Evolutionary conservation across 1,140 invertebrate species (phyloP), one percentile per base, ranked within the genome.

Genomic region (Rhizoglyphus robini): DNA sequence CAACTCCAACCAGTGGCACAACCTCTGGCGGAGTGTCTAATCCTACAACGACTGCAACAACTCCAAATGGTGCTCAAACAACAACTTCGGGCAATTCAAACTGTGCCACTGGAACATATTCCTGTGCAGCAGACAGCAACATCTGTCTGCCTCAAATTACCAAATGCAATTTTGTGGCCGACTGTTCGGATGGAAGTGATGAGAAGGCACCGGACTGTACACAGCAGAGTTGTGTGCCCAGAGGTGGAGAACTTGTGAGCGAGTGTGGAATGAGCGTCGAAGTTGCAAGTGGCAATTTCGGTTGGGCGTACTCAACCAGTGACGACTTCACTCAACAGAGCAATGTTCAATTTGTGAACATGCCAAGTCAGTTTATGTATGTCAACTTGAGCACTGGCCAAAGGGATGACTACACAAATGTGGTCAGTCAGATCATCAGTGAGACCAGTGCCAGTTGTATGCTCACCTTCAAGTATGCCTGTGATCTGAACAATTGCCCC

Each of bases 171-270:
- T 91, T 90, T 67, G 91, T 88, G 74, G 75, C 80, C 4, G 88
- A 94, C 73, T 96, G 91, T 75, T 80, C 90, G 31, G 90, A 88
- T 67, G 82, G 85, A 32, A 83, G 81, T 58, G 91, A 95, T 72
- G 91, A 95, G 74, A 82, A 86, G 51, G 83, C 58, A 41, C 51
- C 51, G 8, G 51, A 54, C 8, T 60, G 58, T 41, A 60, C 58
- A 13, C 58, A 60, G 25, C 8, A 8, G 11, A 5, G 32, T 5
- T 60, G 58, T 60, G 5, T 11, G 8, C 5, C 32, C 25, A 60
- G n/a, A 32, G 8, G 15, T 5, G 58, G 58, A 34, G 36, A 60
- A 25, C 15, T 54, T 8, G 8, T 27, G 23, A 32, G 5, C 20
- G 23, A 60, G 5, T 34, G 58, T 34, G 58, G 58, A 18, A 20